Evolutionary conservation across 2,797 vertebrate genomes (phyloP).

Genomic region (Remorina albescens): DNA sequence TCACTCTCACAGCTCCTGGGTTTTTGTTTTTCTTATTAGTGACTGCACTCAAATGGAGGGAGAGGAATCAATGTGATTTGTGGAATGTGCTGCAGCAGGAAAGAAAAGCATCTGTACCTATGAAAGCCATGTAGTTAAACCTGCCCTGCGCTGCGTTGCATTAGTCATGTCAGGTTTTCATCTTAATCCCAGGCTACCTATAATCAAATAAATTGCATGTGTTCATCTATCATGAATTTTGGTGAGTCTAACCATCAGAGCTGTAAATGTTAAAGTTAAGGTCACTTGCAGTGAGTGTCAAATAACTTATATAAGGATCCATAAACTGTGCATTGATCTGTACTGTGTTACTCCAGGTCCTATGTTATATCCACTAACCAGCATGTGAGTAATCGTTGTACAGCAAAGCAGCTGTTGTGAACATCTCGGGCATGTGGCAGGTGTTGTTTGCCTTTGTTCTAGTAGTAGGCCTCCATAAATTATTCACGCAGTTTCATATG

Average conservation of each 20-base stretch:
- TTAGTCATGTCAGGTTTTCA: slow-evolving; percentile 10
- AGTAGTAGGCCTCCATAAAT: slow-evolving; percentile 45
- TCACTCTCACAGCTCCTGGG: slow-evolving; percentile 22
- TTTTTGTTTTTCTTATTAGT: slow-evolving; percentile 3
- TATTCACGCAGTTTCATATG: slow-evolving; percentile 56
- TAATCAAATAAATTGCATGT: neutral
- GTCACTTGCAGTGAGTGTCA: too few species aligned
- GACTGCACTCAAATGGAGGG: slow-evolving; percentile 32
- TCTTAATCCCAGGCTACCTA: slow-evolving; percentile 12
- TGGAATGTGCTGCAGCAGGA: slow-evolving; percentile 57
- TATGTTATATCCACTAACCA: slow-evolving; percentile 4
- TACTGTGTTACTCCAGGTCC: neutral
- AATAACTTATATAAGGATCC: neutral
- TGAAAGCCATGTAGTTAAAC: slow-evolving; percentile 22
- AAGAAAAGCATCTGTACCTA: slow-evolving; percentile 16
- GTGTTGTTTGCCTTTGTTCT: slow-evolving; percentile 52
- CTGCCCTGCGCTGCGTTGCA: too few species aligned
- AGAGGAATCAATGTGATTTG: slow-evolving; percentile 50
- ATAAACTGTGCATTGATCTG: slow-evolving; percentile 1
- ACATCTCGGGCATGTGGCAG: slow-evolving; percentile 40
- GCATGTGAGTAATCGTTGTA: slow-evolving; percentile 47
- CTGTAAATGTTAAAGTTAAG: too few species aligned
- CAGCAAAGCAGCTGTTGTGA: slow-evolving; percentile 56
- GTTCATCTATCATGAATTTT: slow-evolving; percentile 3
- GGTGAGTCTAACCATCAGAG: neutral